These are phyloP conservation scores for Chymomyza fuscimana DNA, from an alignment of 2,888 invertebrate species.

Conservation along the genomic window DNA sequence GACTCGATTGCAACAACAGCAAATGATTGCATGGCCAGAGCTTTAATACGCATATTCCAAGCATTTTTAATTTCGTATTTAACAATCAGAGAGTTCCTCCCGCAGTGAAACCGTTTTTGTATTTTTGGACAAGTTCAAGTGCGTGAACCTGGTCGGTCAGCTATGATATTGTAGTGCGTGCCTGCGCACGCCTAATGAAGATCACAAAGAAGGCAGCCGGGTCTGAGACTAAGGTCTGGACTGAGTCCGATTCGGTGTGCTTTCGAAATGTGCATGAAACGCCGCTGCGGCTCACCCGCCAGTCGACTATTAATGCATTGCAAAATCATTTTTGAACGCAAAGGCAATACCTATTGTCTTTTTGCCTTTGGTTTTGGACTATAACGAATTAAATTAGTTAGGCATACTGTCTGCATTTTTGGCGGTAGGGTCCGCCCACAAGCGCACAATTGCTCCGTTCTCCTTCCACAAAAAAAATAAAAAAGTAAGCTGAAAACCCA, in stretches of 20 bases:
- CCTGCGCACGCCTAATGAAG: background rate
- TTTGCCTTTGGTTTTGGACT: conserved; percentile 19
- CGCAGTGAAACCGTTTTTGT: background rate
- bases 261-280: conserved; percentile 33
- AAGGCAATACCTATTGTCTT: conserved; percentile 2
- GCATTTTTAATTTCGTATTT: background rate
- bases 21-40: background rate
- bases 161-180: conserved; percentile 10
- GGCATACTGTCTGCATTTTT: conserved; percentile 23
- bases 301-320: conserved; percentile 32
- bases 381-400: conserved; percentile 35
- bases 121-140: conserved; percentile 34
- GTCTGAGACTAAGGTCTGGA: background rate
- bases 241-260: conserved; percentile 29
- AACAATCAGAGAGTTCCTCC: background rate
- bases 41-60: background rate
- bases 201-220: conserved; percentile 15
- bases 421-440: conserved; percentile 24
- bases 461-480: conserved; percentile 4
- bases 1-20: background rate
- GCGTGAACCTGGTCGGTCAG: conserved; percentile 20
- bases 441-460: conserved; percentile 24
- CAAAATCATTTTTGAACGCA: conserved; percentile 15
- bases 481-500: no score
- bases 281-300: conserved; percentile 7